These are phyloP conservation scores for Drosophila sturtevanti DNA, from an alignment of 1,140 invertebrate species.

Conservation along the genomic window DNA sequence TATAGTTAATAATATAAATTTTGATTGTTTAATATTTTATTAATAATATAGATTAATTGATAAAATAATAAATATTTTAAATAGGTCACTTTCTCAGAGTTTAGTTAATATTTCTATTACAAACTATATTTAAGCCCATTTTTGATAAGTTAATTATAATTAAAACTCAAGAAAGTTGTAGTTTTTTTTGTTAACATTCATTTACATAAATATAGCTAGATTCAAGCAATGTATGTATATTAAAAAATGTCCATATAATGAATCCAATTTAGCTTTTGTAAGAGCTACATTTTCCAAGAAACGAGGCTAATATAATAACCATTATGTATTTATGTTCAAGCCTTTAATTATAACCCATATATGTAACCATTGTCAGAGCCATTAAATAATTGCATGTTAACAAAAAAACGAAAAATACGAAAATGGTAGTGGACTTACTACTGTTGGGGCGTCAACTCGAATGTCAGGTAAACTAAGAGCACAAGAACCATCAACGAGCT, in stretches of 20 bases:
- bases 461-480: conserved; percentile 22
- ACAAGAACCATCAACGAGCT: conserved; percentile 40
- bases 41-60: too few relatives aligned
- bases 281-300: not conserved
- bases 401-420: conserved; percentile 38
- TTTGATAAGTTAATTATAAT: too few relatives aligned
- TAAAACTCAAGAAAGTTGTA: too few relatives aligned
- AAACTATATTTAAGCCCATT: too few relatives aligned
- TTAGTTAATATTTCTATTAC: too few relatives aligned
- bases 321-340: conserved; percentile 11
- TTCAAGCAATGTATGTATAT: too few relatives aligned
- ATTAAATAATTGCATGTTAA: conserved; percentile 71
- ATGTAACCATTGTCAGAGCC: conserved; percentile 29
- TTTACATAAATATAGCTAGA: too few relatives aligned
- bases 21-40: too few relatives aligned
- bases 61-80: too few relatives aligned
- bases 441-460: conserved; percentile 23
- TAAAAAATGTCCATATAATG: not conserved
- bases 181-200: too few relatives aligned
- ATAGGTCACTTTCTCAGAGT: too few relatives aligned
- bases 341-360: conserved; percentile 9
- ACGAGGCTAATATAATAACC: conserved; percentile 14
- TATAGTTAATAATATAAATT: too few relatives aligned
- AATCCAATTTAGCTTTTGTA: not conserved
- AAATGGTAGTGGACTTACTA: not conserved